A percentile compares a stretch with the other conserved stretches of the same genome.
phyloP scores from a whole-genome alignment of 2,888 invertebrate genomes.

The Stegana nigrithorax region DNA sequence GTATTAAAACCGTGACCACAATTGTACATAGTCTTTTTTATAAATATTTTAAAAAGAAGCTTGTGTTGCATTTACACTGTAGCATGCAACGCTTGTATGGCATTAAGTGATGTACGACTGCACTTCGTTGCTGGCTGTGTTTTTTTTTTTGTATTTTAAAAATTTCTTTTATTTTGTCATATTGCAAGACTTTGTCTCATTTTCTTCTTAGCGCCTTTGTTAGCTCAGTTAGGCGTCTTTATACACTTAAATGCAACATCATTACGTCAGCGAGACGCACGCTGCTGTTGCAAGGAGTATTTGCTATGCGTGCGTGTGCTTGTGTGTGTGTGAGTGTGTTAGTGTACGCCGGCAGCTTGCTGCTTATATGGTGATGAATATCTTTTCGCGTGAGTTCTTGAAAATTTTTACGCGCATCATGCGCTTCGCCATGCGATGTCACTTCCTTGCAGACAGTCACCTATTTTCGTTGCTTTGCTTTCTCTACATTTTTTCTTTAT shows the following conservation, averaged over 20 bases:
- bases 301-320: background rate
- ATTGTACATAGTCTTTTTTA: too few relatives aligned
- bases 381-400: background rate
- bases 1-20: too few relatives aligned
- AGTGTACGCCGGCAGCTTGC: background rate
- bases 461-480: background rate
- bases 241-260: constrained; percentile 18
- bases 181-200: background rate
- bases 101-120: too few relatives aligned
- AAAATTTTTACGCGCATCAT: constrained; percentile 10
- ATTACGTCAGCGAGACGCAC: constrained; percentile 2
- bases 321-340: background rate
- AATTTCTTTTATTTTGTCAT: too few relatives aligned
- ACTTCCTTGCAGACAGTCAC: constrained; percentile 12
- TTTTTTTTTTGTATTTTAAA: too few relatives aligned
- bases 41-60: too few relatives aligned
- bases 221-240: background rate
- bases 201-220: background rate
- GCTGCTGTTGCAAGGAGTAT: background rate
- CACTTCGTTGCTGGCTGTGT: too few relatives aligned
- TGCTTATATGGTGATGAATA: background rate
- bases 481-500: background rate
- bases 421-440: background rate
- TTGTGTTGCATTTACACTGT: too few relatives aligned
- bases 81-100: too few relatives aligned